Evolutionary conservation across 2,113 vertebrate species (phyloP).

Genomic region (Brachyhypopomus occidentalis): DNA sequence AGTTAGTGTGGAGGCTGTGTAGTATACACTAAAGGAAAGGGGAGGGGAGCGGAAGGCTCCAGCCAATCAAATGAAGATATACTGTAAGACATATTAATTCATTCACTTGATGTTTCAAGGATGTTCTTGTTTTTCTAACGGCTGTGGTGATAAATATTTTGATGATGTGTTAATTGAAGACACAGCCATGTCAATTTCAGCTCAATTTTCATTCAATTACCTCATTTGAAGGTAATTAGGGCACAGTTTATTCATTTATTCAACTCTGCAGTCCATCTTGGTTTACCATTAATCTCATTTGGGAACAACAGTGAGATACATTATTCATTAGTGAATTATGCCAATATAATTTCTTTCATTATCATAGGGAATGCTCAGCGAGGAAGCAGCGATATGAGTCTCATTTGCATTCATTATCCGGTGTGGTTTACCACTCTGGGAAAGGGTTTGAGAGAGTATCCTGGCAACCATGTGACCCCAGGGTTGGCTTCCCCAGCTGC

Average conservation of each 20-base stretch:
- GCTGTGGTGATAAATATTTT: conserved; percentile 31
- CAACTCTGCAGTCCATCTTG: conserved; percentile 38
- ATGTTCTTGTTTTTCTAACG: conserved; percentile 9
- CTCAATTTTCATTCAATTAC: conserved; percentile 47
- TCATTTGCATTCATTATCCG: conserved; percentile 38
- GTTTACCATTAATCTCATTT: conserved; percentile 36
- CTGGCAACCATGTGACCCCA: conserved; percentile 26
- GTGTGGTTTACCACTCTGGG: background rate
- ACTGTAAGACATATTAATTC: background rate
- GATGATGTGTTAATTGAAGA: conserved; percentile 40
- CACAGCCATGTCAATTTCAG: conserved; percentile 36
- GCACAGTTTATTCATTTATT: conserved; percentile 41
- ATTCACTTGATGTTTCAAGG: background rate
- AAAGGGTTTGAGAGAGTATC: conserved; percentile 4
- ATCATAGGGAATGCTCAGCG: background rate
- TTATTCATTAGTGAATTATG: conserved; percentile 47
- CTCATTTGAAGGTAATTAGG: conserved; percentile 43
- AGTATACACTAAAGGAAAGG: background rate
- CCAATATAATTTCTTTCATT: conserved; percentile 32
- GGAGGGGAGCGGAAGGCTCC: background rate
- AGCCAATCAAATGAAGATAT: conserved; percentile 6
- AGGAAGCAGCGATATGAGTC: conserved; percentile 28
- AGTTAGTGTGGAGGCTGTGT: conserved; percentile 12
- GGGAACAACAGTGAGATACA: conserved; percentile 24
- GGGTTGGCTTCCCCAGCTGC: conserved; percentile 21